These are phyloP conservation scores for Cartodere bifasciata DNA, from an alignment of 2,888 invertebrate species.

Conservation along the genomic window DNA sequence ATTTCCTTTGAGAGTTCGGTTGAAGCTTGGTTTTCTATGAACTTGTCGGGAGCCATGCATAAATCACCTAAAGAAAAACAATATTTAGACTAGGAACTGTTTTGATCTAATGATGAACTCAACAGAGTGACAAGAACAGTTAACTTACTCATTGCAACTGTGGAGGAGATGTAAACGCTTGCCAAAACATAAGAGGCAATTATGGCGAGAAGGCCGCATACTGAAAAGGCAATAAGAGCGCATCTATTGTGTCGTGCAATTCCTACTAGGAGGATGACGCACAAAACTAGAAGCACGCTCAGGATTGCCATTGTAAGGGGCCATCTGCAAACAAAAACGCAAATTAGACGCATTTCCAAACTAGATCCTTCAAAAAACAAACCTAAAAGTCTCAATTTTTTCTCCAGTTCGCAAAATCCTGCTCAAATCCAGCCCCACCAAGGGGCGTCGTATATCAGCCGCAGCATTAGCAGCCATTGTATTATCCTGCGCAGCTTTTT, in stretches of 20 bases:
- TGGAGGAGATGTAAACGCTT: slow-evolving; percentile 71
- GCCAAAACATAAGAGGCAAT: slow-evolving; percentile 82
- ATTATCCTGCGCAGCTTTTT: slow-evolving; percentile 60
- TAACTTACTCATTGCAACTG: slow-evolving; percentile 58
- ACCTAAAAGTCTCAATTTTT: slow-evolving; percentile 49
- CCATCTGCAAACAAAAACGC: too few relatives aligned
- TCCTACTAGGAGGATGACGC: slow-evolving; percentile 80
- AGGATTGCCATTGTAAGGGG: slow-evolving; percentile 80
- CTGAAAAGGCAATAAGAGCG: slow-evolving; percentile 80
- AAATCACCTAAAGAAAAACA: slow-evolving; percentile 50
- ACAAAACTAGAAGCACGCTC: slow-evolving; percentile 73
- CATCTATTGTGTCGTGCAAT: slow-evolving; percentile 81
- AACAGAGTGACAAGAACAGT: neutral
- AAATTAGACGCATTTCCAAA: slow-evolving; percentile 31
- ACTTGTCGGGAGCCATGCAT: slow-evolving; percentile 53
- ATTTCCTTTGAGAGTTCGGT: slow-evolving; percentile 32
- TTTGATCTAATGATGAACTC: slow-evolving; percentile 1
- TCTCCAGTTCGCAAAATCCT: slow-evolving; percentile 47
- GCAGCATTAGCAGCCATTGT: slow-evolving; percentile 64
- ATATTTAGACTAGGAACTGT: slow-evolving; percentile 40
- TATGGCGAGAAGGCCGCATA: slow-evolving; percentile 74
- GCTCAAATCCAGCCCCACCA: slow-evolving; percentile 58
- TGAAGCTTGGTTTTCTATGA: slow-evolving; percentile 30
- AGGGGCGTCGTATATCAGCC: slow-evolving; percentile 58
- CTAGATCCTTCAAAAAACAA: too few relatives aligned